These are phyloP conservation scores for Eptesicus fuscus DNA, from an alignment of 2,113 vertebrate genomes.

Conservation along the genomic window DNA sequence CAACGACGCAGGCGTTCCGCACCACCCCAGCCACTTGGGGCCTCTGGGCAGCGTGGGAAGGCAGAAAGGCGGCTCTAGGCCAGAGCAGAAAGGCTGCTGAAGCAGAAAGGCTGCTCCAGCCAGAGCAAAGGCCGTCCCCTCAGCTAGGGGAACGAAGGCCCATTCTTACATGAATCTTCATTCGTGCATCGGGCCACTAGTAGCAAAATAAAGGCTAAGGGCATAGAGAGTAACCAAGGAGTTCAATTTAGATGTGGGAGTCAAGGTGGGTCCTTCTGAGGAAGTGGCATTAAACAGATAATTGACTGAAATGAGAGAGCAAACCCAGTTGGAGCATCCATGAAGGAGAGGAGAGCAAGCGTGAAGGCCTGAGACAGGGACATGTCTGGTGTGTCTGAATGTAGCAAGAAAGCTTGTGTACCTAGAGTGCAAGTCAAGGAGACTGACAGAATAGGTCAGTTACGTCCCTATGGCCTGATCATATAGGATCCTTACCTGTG, in stretches of 20 bases:
- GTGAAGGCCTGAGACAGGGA: not conserved
- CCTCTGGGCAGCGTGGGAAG: no score
- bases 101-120: no score
- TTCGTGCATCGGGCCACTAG: no score
- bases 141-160: no score
- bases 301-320: not conserved
- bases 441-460: no score
- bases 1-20: no score
- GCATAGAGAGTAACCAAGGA: not conserved
- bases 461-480: not conserved
- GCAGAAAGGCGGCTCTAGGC: no score
- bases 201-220: not conserved
- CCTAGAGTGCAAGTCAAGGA: not conserved
- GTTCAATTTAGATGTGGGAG: not conserved
- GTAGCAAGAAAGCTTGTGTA: accelerated
- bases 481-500: not conserved
- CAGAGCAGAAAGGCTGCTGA: no score
- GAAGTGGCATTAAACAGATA: not conserved
- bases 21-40: no score
- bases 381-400: not conserved
- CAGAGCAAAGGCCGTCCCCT: no score
- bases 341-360: not conserved
- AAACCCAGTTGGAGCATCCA: not conserved
- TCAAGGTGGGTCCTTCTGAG: not conserved
- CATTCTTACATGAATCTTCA: no score